A percentile compares a stretch with the other conserved stretches of the same genome.
Conservation (phyloP, 2,113 vertebrate genomes). For the Lasiurus cinereus region DNA sequence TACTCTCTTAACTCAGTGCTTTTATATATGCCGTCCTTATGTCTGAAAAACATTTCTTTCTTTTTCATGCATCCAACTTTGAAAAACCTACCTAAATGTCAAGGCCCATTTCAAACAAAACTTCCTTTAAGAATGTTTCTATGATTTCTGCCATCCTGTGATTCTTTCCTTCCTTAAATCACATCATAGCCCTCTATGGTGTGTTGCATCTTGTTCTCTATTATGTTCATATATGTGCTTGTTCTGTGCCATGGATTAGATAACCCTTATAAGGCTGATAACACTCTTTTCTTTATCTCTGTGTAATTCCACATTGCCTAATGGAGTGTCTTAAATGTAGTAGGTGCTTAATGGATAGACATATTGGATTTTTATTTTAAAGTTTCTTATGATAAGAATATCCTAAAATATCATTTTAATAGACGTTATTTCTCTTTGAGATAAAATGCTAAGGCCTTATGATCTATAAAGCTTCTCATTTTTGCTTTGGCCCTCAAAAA, state of each 20-base stretch:
- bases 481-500: background rate
- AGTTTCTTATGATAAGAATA: background rate
- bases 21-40: background rate
- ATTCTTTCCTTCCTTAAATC: background rate
- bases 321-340: background rate
- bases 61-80: background rate
- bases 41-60: background rate
- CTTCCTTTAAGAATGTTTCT: background rate
- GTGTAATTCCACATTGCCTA: background rate
- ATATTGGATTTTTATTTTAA: conserved; percentile 8
- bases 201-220: background rate
- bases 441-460: background rate
- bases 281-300: background rate
- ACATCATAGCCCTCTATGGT: background rate
- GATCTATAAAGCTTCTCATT: background rate
- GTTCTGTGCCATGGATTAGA: background rate
- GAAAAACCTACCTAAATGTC: background rate
- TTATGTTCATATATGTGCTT: background rate
- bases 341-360: background rate
- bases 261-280: background rate
- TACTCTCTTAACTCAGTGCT: background rate
- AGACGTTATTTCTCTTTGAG: background rate
- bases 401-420: background rate
- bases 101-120: background rate
- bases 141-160: background rate